Conservation (phyloP, 2,888 invertebrate species). For the Lasioglossum marginatum region DNA sequence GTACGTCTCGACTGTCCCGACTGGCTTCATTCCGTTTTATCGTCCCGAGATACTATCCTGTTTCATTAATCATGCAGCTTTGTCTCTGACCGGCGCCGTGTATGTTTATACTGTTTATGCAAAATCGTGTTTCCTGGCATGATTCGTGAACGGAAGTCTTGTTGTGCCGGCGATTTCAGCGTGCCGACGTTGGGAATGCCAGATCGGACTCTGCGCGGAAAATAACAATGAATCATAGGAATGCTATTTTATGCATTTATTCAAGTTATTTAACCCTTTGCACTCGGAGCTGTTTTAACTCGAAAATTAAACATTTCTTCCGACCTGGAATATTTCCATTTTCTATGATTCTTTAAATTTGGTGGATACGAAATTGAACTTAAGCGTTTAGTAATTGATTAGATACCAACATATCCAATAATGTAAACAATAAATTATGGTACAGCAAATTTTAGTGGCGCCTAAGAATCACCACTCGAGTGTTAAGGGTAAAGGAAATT, state of each 20-base stretch:
- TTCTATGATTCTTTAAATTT: too few species aligned
- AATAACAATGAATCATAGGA: background rate
- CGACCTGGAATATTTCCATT: too few species aligned
- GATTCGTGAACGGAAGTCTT: background rate
- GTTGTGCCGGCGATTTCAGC: background rate
- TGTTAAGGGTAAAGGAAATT: too few species aligned
- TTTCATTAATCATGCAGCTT: background rate
- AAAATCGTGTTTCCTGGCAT: background rate
- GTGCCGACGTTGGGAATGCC: background rate
- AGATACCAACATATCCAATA: too few species aligned
- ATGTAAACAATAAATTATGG: too few species aligned
- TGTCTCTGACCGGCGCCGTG: background rate
- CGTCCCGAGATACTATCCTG: background rate
- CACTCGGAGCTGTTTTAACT: too few species aligned
- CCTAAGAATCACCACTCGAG: too few species aligned
- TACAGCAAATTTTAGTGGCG: too few species aligned
- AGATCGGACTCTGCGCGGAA: background rate
- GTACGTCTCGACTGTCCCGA: background rate
- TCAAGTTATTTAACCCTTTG: too few species aligned
- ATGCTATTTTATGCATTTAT: background rate
- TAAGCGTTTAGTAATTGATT: too few species aligned
- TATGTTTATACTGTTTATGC: conserved; percentile 1
- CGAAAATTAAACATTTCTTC: too few species aligned
- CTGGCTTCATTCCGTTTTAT: background rate
- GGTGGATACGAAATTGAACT: too few species aligned